Evolutionary conservation across 2,888 invertebrate species (phyloP), one percentile per base, ranked within the genome.

Genomic region (Prosapia bicincta): DNA sequence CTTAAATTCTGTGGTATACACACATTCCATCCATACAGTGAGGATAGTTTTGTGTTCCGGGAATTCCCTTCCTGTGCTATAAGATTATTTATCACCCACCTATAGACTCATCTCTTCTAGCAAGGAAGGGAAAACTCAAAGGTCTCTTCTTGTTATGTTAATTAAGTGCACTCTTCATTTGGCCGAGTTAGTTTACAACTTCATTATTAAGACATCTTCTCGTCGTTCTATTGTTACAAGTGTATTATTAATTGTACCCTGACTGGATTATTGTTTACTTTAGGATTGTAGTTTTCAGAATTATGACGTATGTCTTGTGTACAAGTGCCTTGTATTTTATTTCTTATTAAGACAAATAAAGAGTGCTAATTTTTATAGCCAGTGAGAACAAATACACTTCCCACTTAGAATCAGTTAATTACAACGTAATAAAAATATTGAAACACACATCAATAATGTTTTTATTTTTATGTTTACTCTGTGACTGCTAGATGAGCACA

Each of bases 11-110:
- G 20, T 69, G 26, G 69, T 28, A 25, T 25, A 26, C 23, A 26
- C 30, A 26, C 65, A 66, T 66, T 66, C 28, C 20, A 23, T 66
- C 66, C 69, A 66, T 70, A 38, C 7, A 25, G 66, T 72, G 69
- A 66, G 38, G 54, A 54, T 54, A 54, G 54, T 54, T 54, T 54
- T 54, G 69, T 69, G 72, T 32, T 69, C 15, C n/a, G 24, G 15
- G 24, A 38, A 71, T 74, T 78, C 74, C 78, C 79, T 74, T 74
- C 78, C 78, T 79, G 71, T 78, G 75, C 79, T 78, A 79, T 76
- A 72, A 78, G 75, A 73, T 70, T 74, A 76, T 76, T 76, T 76
- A 76, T 76, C 69, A 71, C 76, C 76, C 76, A 76, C 72, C 75
- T 75, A 69, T 26, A 72, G 66, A 69, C 73, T 69, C 66, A 75